Evolutionary conservation across 2,113 vertebrate species (phyloP).

Genomic region (Hemiprocne comata): DNA sequence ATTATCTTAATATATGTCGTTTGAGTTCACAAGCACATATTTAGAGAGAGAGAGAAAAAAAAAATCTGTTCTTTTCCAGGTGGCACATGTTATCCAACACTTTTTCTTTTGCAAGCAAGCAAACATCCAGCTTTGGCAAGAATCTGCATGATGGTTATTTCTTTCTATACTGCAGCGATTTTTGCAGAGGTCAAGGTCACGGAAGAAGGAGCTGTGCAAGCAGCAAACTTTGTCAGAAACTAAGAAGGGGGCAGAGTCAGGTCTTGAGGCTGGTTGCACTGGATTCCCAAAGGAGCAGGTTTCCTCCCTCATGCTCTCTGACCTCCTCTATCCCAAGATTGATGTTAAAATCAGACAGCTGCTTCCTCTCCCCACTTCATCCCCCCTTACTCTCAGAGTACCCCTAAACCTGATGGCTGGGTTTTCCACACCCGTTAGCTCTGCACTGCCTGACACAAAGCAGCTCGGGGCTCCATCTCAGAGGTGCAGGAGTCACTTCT

Average conservation of each 20-base stretch:
- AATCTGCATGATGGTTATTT: not conserved
- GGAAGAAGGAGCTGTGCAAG: not conserved
- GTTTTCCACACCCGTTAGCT: not conserved
- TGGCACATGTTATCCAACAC: not conserved
- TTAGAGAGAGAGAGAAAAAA: not conserved
- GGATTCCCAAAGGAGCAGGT: not conserved
- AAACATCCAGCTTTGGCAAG: not conserved
- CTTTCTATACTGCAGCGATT: not conserved
- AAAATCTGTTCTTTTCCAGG: not conserved
- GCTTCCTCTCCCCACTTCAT: not conserved
- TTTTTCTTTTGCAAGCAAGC: not conserved
- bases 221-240: not conserved
- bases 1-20: constrained; percentile 1
- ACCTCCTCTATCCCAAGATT: not conserved
- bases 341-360: not conserved
- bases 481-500: not conserved
- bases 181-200: not conserved
- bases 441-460: not conserved
- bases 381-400: not conserved
- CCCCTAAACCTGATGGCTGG: not conserved
- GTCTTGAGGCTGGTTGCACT: not conserved
- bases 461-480: rapidly evolving
- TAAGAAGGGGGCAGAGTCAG: not conserved
- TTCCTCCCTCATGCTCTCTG: not conserved
- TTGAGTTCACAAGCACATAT: not conserved